A percentile compares a stretch with the other conserved stretches of the same genome.
phyloP scores from a whole-genome alignment of 2,797 vertebrate species.

The Eremophila alpestris region DNA sequence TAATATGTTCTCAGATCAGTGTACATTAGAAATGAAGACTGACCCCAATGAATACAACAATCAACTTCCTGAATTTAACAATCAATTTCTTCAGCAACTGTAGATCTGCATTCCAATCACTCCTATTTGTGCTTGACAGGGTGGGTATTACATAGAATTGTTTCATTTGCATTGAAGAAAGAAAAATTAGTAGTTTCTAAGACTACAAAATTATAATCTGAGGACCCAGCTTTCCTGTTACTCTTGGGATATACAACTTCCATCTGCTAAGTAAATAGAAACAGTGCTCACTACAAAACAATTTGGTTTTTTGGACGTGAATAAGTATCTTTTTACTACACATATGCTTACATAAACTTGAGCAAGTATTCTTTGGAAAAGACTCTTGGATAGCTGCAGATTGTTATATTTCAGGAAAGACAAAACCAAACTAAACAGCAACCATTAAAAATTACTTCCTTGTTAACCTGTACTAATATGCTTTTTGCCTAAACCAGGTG shows the following conservation, averaged over 20 bases:
- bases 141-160: accelerated
- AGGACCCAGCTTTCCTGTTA: neutral
- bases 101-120: neutral
- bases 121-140: neutral
- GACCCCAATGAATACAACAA: neutral
- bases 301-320: neutral
- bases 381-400: neutral
- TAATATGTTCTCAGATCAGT: neutral
- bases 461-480: neutral
- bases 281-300: neutral
- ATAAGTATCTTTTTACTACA: neutral
- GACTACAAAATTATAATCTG: neutral
- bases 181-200: neutral
- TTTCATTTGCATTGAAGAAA: neutral
- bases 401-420: neutral
- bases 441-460: neutral
- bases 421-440: neutral
- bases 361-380: neutral
- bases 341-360: neutral
- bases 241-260: neutral
- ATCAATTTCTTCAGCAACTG: neutral
- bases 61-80: neutral
- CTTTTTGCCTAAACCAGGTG: neutral
- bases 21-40: neutral
- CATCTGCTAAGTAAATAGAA: neutral